Base-by-base conservation (phyloP, 2,113 vertebrate genomes). In the Ictalurus furcatus region DNA sequence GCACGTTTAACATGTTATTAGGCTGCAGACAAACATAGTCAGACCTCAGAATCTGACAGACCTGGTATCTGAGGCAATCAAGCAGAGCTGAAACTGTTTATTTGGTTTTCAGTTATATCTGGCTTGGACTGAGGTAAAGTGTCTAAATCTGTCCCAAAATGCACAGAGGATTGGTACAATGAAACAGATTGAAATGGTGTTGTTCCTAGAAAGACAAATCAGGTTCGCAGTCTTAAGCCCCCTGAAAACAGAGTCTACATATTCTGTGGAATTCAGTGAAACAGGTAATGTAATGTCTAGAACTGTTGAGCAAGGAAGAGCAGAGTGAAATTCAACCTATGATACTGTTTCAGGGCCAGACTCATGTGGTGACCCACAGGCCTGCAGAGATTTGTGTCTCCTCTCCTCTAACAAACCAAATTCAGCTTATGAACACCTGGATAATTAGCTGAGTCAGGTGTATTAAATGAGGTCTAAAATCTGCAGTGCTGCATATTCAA, bases 21-120 rank as follows among this genome's bases (percentile, higher is more conserved):
- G 19, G 73, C 73, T 76, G 37, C 37, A 44, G 23, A 40, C 74
- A 78, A 78, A 78, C 74, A 59, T 40, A 59, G 69, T 86, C 54
- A 76, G 54, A 40, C 17, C 44, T 21, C 37, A 30, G 56, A 54
- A 85, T 65, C 63, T 54, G n/a, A 54, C n/a, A 71, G 84, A 44
- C 28, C 65, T 12, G 17, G 44, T 44, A 25, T 19, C 19, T 83
- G 58, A 21, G 34, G 79, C 16, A 40, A 83, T 37, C 7, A 37
- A 59, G 34, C 52, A 12, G 56, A 61, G 81, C 54, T 59, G 81
- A 61, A 25, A 63, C 54, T 14, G n/a, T 82, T 83, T 59, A 34
- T 84, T 25, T 84, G 58, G 21, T 59, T 85, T 85, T 85, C 8
- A 28, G 63, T 52, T 69, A 28, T 69, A 52, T 85, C 25, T 85